Base-by-base conservation (phyloP, 1,140 invertebrate species). In the Atopsyche davidsoni region DNA sequence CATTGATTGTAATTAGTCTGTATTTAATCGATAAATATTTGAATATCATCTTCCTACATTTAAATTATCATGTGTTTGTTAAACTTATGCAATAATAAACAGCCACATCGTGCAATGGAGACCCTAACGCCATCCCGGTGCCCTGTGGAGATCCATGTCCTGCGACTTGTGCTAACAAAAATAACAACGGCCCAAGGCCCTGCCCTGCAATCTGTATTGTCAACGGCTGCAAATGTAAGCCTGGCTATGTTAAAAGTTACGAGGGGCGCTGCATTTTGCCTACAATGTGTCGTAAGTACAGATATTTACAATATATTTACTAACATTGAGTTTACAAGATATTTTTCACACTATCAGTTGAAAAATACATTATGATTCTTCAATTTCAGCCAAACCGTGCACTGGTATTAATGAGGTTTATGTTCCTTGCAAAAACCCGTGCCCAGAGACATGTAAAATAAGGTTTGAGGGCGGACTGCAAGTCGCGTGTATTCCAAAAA, bases 371-470 rank as follows among this genome's bases (percentile, higher is more conserved):
- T 7, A 36, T 7, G 13, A 17, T 13, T 36, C 4, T 36, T 7
- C 25, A 31, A 31, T 7, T 17, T 13, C 4, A 4, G 13, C 35
- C n/a, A 46, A 13, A 19, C 36, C 31, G n/a, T 2, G 13, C 11
- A 41, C 22, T 34, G 14, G 6, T 9, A 34, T 35, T 34, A 7
- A 7, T n/a, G 18, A 21, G 16, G 1, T 11, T 11, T n/a, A 4
- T 13, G 7, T 9, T 31, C 25, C 7, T 13, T 36, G 35, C 17
- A 36, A 36, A 36, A 36, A 36, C 28, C 7, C 22, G 10, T 42
- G 40, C 28, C 40, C 40, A 4, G 28, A 4, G 7, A 42, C 40
- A 2, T 42, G 40, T 42, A 24, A 22, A 31, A n/a, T n/a, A n/a
- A n/a, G n/a, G n/a, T n/a, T n/a, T n/a, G n/a, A n/a, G n/a, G n/a